A percentile compares a stretch with the other conserved stretches of the same genome.
phyloP scores from a whole-genome alignment of 2,797 vertebrate genomes.

The Cichlasoma orientale region DNA sequence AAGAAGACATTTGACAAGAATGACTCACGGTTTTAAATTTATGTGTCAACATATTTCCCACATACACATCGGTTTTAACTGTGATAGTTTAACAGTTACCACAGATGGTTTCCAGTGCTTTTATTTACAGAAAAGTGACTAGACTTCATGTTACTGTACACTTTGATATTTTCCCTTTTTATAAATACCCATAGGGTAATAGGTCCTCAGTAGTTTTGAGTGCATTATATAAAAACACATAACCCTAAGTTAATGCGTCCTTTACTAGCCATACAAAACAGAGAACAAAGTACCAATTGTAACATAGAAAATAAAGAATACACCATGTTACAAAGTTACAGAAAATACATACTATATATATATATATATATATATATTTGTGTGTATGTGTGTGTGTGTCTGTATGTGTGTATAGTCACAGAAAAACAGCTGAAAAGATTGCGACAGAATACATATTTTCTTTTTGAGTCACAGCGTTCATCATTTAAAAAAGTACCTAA shows the following conservation, averaged over 20 bases:
- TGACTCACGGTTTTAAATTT: slow-evolving; percentile 69
- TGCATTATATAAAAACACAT: slow-evolving; percentile 97
- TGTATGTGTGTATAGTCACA: slow-evolving; percentile 72
- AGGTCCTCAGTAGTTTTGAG: slow-evolving; percentile 96
- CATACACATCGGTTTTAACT: slow-evolving; percentile 84
- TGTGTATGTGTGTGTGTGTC: neutral
- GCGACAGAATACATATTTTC: slow-evolving; percentile 82
- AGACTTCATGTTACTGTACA: slow-evolving; percentile 93
- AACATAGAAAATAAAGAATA: slow-evolving; percentile 79
- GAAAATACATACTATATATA: slow-evolving; percentile 81
- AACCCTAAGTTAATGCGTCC: slow-evolving; percentile 95
- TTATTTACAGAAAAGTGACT: slow-evolving; percentile 98
- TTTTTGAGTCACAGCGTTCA: slow-evolving; percentile 87
- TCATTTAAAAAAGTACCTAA: slow-evolving; percentile 67
- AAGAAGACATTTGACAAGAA: slow-evolving; percentile 45
- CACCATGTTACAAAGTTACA: slow-evolving; percentile 92
- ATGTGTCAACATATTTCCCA: slow-evolving; percentile 88
- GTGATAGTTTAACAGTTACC: slow-evolving; percentile 85
- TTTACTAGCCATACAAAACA: slow-evolving; percentile 87
- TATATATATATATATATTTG: slow-evolving; percentile 50
- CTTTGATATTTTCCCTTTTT: slow-evolving; percentile 93
- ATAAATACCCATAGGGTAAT: slow-evolving; percentile 99
- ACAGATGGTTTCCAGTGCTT: slow-evolving; percentile 91
- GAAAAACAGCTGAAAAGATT: slow-evolving; percentile 84
- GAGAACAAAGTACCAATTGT: slow-evolving; percentile 77